These are phyloP conservation scores for Chironomus tentans DNA, from an alignment of 2,888 invertebrate genomes.

Conservation along the genomic window DNA sequence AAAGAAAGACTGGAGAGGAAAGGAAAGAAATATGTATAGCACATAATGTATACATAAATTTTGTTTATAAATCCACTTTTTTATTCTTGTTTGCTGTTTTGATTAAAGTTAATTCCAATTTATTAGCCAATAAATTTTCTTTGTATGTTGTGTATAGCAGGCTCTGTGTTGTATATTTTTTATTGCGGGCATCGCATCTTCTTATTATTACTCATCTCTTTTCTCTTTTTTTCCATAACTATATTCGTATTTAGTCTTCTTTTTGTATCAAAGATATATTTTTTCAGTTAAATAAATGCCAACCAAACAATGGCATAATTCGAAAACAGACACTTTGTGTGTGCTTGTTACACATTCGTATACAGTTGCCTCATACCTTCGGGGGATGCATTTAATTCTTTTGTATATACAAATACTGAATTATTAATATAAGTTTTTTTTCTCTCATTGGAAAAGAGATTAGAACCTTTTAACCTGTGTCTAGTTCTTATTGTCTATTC, in stretches of 20 bases:
- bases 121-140: slow-evolving; percentile 27
- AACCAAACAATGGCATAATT: slow-evolving; percentile 25
- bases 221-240: slow-evolving; percentile 4
- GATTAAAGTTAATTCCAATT: slow-evolving; percentile 28
- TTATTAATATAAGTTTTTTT: too few relatives aligned
- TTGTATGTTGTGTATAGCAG: slow-evolving; percentile 20
- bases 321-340: slow-evolving; percentile 13
- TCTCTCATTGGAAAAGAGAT: too few relatives aligned
- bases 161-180: slow-evolving; percentile 1
- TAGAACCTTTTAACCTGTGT: too few relatives aligned
- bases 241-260: neutral
- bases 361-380: too few relatives aligned
- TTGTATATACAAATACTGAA: too few relatives aligned
- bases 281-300: slow-evolving; percentile 23
- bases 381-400: too few relatives aligned
- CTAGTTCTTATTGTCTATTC: too few relatives aligned
- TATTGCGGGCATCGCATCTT: slow-evolving; percentile 16
- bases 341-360: neutral
- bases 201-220: slow-evolving; percentile 3
- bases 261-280: neutral
- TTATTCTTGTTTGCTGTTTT: slow-evolving; percentile 28
- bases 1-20: neutral
- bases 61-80: slow-evolving; percentile 25
- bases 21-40: slow-evolving; percentile 12
- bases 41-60: slow-evolving; percentile 27